Evolutionary conservation across 2,888 invertebrate species (phyloP), one percentile per base, ranked within the genome.

Genomic region (Portevinia maculata): DNA sequence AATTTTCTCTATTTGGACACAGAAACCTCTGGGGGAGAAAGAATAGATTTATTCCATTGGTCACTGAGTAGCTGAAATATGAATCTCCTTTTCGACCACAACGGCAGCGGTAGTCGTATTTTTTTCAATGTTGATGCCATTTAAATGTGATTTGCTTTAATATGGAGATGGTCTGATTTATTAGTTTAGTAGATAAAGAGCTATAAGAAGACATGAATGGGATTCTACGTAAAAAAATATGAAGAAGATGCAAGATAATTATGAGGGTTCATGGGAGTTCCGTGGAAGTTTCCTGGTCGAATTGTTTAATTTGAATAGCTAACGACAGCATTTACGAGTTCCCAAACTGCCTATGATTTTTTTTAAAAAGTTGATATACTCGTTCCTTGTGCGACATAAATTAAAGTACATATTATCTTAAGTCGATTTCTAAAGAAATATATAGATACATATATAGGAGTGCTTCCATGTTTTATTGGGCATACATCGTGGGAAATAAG

Each of bases 281-380:
- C 37, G 50, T 21, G 48, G 53, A 24, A 24, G 24, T 24, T 24
- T 64, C 52, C 53, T 41, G 55, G 44, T 15, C 13, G 50, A 64
- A 70, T 65, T 70, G 65, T 76, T 75, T 76, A 59, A 81, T 81
- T 81, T 81, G 76, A 81, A 81, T 75, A 70, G 52, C 50, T 75
- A 75, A 70, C 75, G 67, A 70, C 59, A 39, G 11, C 60, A 65
- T 53, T 44, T 60, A 39, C 48, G 44, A 13, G 13, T 21, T 34
- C 30, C 30, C 13, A 34, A 57, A 65, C 78, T 71, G 71, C 52
- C 60, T 65, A 60, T 59, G 30, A 34, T 41, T 41, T 71, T 41
- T 41, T 71, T 24, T 19, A 71, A 48, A 41, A 8, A 44, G 34
- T 48, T 17, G 34, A 55, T 46, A 67, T 24, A 50, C 55, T 62